Conservation (phyloP, 2,113 vertebrate genomes). For the Capreolus pygargus region DNA sequence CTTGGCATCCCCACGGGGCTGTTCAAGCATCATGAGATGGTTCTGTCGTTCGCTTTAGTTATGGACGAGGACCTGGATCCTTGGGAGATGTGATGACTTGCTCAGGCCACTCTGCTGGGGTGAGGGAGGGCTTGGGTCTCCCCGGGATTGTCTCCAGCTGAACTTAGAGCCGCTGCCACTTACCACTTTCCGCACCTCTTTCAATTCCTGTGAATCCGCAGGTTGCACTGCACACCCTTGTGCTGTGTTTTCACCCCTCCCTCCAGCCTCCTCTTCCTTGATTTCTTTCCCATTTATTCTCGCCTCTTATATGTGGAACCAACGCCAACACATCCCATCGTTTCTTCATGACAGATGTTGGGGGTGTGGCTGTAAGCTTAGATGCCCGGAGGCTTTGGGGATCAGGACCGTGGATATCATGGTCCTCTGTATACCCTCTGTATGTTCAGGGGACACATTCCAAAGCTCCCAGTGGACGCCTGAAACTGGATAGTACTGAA, state of each 20-base stretch:
- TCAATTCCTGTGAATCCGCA: neutral
- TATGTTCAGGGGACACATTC: too few relatives aligned
- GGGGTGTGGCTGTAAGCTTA: neutral
- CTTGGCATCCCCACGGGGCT: too few relatives aligned
- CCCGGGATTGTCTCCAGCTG: neutral
- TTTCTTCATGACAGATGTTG: neutral
- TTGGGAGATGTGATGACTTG: neutral
- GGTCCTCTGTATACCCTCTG: neutral
- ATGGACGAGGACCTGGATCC: neutral
- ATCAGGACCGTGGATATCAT: neutral
- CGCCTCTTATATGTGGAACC: neutral
- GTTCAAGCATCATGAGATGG: neutral
- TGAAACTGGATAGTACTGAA: neutral
- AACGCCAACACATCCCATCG: neutral
- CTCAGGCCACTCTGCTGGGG: neutral
- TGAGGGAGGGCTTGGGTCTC: neutral
- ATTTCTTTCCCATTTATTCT: neutral
- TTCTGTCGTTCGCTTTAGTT: neutral
- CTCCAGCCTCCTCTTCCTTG: neutral
- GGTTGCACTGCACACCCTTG: neutral
- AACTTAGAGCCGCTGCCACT: neutral
- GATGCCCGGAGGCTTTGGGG: neutral
- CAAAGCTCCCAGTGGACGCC: neutral
- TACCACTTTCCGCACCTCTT: neutral
- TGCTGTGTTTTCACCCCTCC: neutral